Base-by-base conservation (phyloP, 2,113 vertebrate species). In the Chauna torquata region DNA sequence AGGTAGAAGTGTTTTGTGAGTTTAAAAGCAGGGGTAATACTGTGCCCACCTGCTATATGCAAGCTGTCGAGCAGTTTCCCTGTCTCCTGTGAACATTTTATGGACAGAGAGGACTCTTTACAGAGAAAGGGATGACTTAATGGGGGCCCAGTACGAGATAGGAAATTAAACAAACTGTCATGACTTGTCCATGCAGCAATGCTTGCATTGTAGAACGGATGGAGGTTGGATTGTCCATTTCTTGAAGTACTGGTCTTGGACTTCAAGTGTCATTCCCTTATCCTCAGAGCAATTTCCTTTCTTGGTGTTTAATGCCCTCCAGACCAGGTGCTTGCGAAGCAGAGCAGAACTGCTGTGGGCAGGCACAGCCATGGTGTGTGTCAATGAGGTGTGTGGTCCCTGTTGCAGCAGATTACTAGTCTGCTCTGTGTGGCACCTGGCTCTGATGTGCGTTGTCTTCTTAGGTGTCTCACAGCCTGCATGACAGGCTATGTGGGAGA, bases 391-490 rank as follows among this genome's bases (percentile, higher is more conserved):
- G 40, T 3, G 3, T 20, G 19, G 32, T 34, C 45, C 13, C 12
- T 87, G 27, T 42, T 71, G 38, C 27, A 54, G 62, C 1, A 2
- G 7, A 11, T 75, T 28, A 25, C 0, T 0, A 30, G 40, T 45
- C 62, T 61, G 82, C 23, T 84, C 55, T 22, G 4, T 0, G 0
- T n/a, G 55, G 64, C 47, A 68, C 9, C 77, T 78, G 54, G 5
- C 38, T 68, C 36, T 52, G 24, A 55, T 16, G 3, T 12, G 6
- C 4, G 0, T 50, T 42, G 4, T 54, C 65, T 81, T 62, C 40
- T 50, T 47, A 16, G 28, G 18, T 23, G 47, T 61, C 34, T 86
- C 12, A 3, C 1, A 79, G 66, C 44, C 49, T 75, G 57, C 40
- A 20, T 36, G 71, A 9, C 12, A 50, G 50, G 9, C 61, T 59